phyloP scores from a whole-genome alignment of 2,797 vertebrate species.

The Gambelia wislizenii region DNA sequence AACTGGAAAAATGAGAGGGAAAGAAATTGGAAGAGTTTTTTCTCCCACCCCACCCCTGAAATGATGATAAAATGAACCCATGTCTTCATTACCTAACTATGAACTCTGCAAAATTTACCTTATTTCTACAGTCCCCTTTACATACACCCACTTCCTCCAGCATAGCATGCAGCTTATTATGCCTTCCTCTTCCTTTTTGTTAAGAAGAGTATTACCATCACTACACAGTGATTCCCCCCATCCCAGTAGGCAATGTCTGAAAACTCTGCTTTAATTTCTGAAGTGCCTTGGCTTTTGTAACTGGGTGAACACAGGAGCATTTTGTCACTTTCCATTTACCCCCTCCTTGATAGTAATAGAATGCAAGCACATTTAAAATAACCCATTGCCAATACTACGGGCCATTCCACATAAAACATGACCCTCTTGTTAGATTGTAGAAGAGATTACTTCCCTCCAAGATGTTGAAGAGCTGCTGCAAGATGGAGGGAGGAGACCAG shows the following conservation, averaged over 20 bases:
- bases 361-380: background rate
- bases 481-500: too few relatives aligned
- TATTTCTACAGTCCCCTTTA: background rate
- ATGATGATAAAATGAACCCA: background rate
- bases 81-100: background rate
- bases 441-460: too few relatives aligned
- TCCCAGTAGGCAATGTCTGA: background rate
- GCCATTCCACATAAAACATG: too few relatives aligned
- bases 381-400: background rate
- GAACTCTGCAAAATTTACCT: background rate
- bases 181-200: background rate
- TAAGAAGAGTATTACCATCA: background rate
- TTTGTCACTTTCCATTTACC: background rate
- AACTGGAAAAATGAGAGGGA: background rate
- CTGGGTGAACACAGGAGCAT: background rate
- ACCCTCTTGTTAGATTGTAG: too few relatives aligned
- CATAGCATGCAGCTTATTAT: background rate
- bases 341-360: background rate
- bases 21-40: background rate
- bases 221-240: background rate
- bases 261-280: background rate
- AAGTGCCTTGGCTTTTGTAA: background rate
- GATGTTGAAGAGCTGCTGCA: too few relatives aligned
- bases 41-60: background rate
- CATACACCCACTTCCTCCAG: background rate